Base-by-base conservation (phyloP, 2,888 invertebrate species). In the Nomada ruficornis region DNA sequence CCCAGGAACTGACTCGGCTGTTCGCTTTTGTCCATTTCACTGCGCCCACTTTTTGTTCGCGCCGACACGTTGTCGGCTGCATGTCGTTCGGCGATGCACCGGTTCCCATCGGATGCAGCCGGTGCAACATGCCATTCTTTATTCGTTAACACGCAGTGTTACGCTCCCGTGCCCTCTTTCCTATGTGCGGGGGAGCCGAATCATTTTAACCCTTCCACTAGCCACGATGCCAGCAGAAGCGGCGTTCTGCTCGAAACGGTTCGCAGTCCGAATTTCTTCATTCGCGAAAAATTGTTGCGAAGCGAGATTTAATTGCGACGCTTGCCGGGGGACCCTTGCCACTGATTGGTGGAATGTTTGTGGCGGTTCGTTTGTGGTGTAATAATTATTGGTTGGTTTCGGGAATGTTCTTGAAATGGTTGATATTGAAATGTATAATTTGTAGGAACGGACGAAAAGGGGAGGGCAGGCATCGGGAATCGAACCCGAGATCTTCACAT, bases 91-190 rank as follows among this genome's bases (percentile, higher is more conserved):
- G 69, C 81, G 70, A 70, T 74, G 79, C 83, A 78, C 77, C 80
- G 70, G 72, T 63, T 64, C 70, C 85, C 83, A 86, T 85, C 85
- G 78, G 77, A 83, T 77, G 85, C 86, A 86, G 83, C 86, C 80
- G 85, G 83, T 62, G 79, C 85, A 85, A 80, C 83, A 73, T 77
- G 79, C 85, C 85, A 86, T 85, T 81, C 85, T 86, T 85, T 83
- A 86, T 86, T 85, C 86, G 85, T 86, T 86, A 86, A 83, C 85
- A 83, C 80, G 76, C 77, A 77, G 72, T 69, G 80, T 72, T 82
- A 80, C 82, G 65, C 74, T 62, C 26, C 18, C n/a, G 7, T 20
- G 18, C 15, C 36, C 50, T 29, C 29, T 10, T 5, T 18, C 42
- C 42, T 23, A 23, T 67, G 29, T 23, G 42, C 44, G 47, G 54